Evolutionary conservation across 2,113 vertebrate species (phyloP).

Genomic region (Pluvialis apricaria): DNA sequence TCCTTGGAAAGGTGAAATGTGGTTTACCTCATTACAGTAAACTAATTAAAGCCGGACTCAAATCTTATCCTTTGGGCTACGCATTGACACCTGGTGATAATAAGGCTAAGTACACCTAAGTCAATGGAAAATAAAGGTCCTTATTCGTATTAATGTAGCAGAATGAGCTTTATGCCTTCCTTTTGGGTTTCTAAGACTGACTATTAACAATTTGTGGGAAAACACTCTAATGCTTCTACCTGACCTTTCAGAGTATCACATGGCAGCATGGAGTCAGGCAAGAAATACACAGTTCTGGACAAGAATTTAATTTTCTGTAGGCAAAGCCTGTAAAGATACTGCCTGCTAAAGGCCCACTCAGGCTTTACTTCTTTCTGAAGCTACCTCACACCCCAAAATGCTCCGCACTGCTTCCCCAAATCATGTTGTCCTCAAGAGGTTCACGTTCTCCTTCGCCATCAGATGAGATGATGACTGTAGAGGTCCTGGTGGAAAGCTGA

Average conservation of each 20-base stretch:
- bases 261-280: neutral
- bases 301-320: neutral
- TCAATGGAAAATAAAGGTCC: neutral
- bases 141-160: neutral
- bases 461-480: neutral
- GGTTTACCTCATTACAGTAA: constrained; percentile 46
- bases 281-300: neutral
- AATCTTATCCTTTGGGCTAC: constrained; percentile 15
- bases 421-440: neutral
- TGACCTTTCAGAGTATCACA: neutral
- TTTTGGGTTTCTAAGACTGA: neutral
- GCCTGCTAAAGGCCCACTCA: neutral
- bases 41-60: constrained; percentile 33
- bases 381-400: neutral
- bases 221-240: neutral
- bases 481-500: neutral
- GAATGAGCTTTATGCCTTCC: neutral
- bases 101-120: neutral
- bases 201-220: neutral
- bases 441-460: neutral
- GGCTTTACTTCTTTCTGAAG: neutral
- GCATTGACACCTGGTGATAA: neutral
- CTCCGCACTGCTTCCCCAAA: neutral
- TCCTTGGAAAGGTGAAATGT: constrained; percentile 24
- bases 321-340: neutral